Evolutionary conservation across 2,113 vertebrate genomes (phyloP).

Genomic region (Accipiter cooperii): DNA sequence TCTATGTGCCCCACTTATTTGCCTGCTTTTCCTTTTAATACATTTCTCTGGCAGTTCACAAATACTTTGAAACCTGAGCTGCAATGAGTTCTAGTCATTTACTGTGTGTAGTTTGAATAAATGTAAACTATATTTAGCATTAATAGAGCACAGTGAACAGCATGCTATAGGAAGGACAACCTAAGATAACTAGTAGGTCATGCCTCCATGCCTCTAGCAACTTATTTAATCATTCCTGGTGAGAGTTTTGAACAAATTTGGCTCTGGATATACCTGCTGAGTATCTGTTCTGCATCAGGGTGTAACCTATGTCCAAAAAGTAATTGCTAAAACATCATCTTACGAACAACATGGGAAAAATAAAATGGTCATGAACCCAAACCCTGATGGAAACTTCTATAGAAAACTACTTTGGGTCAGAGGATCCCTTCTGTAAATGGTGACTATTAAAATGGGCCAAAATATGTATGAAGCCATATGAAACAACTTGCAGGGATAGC

Average conservation of each 20-base stretch:
- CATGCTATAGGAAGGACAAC: background rate
- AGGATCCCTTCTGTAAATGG: background rate
- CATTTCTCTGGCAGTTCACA: background rate
- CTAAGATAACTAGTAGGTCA: background rate
- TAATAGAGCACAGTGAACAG: background rate
- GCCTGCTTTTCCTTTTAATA: background rate
- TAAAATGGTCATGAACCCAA: background rate
- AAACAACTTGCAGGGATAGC: background rate
- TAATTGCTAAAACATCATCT: background rate
- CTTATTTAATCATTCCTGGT: background rate
- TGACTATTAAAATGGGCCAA: background rate
- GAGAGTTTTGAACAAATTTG: background rate
- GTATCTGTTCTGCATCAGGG: background rate
- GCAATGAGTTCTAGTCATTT: background rate
- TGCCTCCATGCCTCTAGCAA: background rate
- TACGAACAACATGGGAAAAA: background rate
- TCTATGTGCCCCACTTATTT: background rate
- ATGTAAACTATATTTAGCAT: background rate
- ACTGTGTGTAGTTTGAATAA: background rate
- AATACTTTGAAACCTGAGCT: background rate
- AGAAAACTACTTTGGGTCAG: background rate
- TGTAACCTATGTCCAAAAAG: background rate
- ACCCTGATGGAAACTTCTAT: background rate
- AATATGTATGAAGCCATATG: background rate
- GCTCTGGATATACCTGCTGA: background rate